Conservation (phyloP, 2,888 invertebrate species). For the Drosophila putrida region DNA sequence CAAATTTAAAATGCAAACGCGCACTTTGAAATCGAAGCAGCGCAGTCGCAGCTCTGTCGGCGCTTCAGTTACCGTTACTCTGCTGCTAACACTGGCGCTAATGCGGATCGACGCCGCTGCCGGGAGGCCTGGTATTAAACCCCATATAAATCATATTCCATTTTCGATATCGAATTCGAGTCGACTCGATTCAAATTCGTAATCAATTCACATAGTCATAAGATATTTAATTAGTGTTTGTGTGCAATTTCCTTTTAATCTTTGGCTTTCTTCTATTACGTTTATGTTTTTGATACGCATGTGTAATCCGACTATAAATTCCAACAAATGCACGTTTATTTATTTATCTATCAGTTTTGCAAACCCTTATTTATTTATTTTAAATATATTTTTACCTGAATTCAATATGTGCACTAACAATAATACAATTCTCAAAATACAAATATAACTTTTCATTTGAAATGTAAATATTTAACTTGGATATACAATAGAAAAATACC, state of each 20-base stretch:
- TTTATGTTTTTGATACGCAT: slow-evolving; percentile 35
- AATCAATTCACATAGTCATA: slow-evolving; percentile 65
- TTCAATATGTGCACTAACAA: slow-evolving; percentile 3
- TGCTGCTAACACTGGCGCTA: slow-evolving; percentile 58
- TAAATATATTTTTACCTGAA: no score
- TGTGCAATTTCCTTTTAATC: slow-evolving; percentile 40
- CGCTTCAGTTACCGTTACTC: slow-evolving; percentile 36
- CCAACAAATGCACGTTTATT: slow-evolving; percentile 17
- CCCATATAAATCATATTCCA: slow-evolving; percentile 24
- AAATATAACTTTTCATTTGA: no score
- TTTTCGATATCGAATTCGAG: slow-evolving; percentile 38
- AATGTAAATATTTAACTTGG: no score
- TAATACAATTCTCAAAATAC: no score
- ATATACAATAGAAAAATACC: no score
- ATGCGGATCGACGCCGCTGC: slow-evolving; percentile 55
- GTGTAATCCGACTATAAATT: slow-evolving; percentile 1
- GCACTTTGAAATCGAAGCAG: slow-evolving; percentile 40
- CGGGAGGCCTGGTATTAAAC: slow-evolving; percentile 69
- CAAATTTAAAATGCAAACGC: slow-evolving; percentile 65
- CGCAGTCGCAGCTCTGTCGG: slow-evolving; percentile 38
- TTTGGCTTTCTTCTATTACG: slow-evolving; percentile 22
- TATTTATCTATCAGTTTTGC: neutral
- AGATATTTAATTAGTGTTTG: slow-evolving; percentile 56
- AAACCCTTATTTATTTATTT: slow-evolving; percentile 1
- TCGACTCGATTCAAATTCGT: slow-evolving; percentile 11